Evolutionary conservation across 2,797 vertebrate genomes (phyloP), one percentile per base, ranked within the genome.

Genomic region (Liparis tanakae): DNA sequence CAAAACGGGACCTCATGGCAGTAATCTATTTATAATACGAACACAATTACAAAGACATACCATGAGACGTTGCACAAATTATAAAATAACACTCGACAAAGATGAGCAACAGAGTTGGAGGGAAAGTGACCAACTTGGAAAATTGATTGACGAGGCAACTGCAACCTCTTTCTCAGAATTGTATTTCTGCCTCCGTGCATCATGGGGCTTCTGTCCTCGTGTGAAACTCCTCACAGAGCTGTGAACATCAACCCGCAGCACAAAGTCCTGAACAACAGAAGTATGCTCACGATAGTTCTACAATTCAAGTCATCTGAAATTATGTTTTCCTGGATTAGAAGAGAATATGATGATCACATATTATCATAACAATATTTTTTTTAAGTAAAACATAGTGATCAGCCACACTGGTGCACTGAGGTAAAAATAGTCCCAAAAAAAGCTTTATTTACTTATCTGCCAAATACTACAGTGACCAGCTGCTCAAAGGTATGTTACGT

Each of bases 171-270:
- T 81, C 73, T 72, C 56, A 33, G 30, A 76, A 76, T 63, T 44
- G 63, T 73, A 80, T 68, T 58, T 53, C 81, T 48, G 18, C 39
- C 53, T 3, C 70, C 70, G 55, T 76, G 18, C 4, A 73, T 82
- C 72, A 80, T 77, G 50, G 25, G 55, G 53, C 80, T 67, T 62
- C 22, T 63, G 57, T 63, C 62, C 20, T 41, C 1, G 34, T 88
- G 84, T 88, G 82, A 88, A 92, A 86, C 57, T 84, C 78, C 78
- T 70, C 82, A 85, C 74, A 37, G 46, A 59, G 39, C 41, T 78
- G 87, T 68, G 70, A 89, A 82, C 60, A 50, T 39, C 13, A 48
- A 13, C 43, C 14, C 63, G n/a, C 54, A 58, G 55, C 13, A 50
- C 30, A 74, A 60, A 15, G 58, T 72, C 43, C 54, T 37, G 14